A percentile compares a stretch with the other conserved stretches of the same genome.
phyloP scores from a whole-genome alignment of 2,888 invertebrate genomes.

The Andrena trimmerana region DNA sequence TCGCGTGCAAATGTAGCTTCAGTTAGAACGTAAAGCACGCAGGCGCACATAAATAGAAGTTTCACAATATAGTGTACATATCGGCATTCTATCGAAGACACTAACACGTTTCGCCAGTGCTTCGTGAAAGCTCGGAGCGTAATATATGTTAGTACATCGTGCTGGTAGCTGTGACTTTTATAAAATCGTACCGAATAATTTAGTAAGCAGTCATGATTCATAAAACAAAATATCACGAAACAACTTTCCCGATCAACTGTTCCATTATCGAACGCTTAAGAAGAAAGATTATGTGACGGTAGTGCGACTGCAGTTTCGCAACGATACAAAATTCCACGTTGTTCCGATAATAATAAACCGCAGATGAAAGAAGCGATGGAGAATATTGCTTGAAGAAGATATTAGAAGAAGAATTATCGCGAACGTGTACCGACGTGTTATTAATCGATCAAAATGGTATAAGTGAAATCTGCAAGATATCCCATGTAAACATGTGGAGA shows the following conservation, averaged over 20 bases:
- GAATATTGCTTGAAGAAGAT: neutral
- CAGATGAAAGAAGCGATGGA: neutral
- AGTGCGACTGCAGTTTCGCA: neutral
- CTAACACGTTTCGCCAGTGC: constrained; percentile 30
- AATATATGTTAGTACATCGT: neutral
- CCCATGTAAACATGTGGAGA: constrained; percentile 19
- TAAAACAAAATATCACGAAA: neutral
- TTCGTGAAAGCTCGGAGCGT: neutral
- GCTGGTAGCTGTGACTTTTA: neutral
- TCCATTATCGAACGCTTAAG: constrained; percentile 6
- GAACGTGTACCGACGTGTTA: neutral
- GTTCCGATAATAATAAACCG: neutral
- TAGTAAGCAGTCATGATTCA: constrained; percentile 8
- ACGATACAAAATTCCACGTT: neutral
- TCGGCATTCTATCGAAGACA: constrained; percentile 30
- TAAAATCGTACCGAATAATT: constrained; percentile 5
- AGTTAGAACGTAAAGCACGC: constrained; percentile 24
- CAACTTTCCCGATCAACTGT: neutral
- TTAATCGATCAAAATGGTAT: constrained; percentile 12
- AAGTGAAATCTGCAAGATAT: constrained; percentile 7
- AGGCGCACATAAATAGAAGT: constrained; percentile 25
- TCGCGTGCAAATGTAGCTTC: neutral
- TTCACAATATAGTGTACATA: constrained; percentile 4
- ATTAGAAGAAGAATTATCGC: neutral
- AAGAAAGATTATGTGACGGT: constrained; percentile 29